Percentiles rank a stretch among this genome's conserved stretches.
Evolutionary conservation across 2,113 vertebrate genomes (phyloP).

Genomic region (Oryzias curvinotus): DNA sequence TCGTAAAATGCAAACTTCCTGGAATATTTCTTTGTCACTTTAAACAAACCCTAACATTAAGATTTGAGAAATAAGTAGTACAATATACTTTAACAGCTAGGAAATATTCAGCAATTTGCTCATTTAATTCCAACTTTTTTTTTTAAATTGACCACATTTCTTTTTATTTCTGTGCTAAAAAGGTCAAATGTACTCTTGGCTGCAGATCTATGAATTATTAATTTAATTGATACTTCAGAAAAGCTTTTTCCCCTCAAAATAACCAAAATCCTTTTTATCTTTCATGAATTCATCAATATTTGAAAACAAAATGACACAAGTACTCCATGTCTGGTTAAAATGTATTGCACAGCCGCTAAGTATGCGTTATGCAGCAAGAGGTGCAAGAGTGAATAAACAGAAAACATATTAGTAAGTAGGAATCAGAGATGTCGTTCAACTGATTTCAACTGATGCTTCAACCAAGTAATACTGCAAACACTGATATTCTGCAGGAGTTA

Average conservation of each 20-base stretch:
- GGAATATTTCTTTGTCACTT: background rate
- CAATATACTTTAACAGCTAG: background rate
- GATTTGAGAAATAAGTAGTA: background rate
- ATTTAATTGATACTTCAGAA: background rate
- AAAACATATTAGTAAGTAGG: conserved; percentile 75
- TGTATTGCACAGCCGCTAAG: conserved; percentile 25
- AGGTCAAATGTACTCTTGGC: no score
- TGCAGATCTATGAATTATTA: background rate
- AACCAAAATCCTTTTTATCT: background rate
- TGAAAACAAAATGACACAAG: conserved; percentile 12
- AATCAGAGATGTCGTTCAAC: conserved; percentile 53
- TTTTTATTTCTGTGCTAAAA: no score
- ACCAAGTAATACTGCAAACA: conserved; percentile 24
- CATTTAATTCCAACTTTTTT: no score
- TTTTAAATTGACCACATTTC: no score
- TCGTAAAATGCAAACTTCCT: background rate
- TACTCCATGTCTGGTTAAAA: conserved; percentile 13
- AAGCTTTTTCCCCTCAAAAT: background rate
- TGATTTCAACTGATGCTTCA: conserved; percentile 31
- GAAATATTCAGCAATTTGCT: no score
- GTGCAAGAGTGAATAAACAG: conserved; percentile 62
- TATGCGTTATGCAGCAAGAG: conserved; percentile 49
- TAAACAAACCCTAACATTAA: background rate
- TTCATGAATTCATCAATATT: conserved; percentile 3
- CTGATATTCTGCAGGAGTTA: conserved; percentile 46